Evolutionary conservation across 1,140 invertebrate species (phyloP).

Genomic region (Lepidotrigona ventralis): DNA sequence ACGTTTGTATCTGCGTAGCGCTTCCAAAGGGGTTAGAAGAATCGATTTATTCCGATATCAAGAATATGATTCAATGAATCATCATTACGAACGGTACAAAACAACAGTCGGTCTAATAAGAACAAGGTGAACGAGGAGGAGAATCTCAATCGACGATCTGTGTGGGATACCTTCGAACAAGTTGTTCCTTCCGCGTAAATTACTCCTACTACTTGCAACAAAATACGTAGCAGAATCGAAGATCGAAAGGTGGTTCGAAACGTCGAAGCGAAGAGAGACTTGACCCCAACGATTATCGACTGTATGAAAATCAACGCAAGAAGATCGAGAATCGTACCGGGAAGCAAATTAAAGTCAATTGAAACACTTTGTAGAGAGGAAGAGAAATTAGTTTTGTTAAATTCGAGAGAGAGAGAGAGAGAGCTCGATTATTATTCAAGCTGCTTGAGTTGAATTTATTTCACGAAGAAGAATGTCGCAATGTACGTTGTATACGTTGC

Average conservation of each 20-base stretch:
- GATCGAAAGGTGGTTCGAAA: not conserved
- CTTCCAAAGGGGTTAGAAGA: constrained; percentile 18
- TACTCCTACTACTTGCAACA: not conserved
- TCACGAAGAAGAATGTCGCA: not conserved
- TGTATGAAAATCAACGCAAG: too few species aligned
- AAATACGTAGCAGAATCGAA: not conserved
- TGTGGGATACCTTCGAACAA: not conserved
- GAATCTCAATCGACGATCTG: not conserved
- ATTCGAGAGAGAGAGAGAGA: not conserved
- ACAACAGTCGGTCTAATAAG: constrained; percentile 34
- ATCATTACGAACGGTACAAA: constrained; percentile 15
- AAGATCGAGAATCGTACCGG: too few species aligned
- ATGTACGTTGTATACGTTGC: too few species aligned
- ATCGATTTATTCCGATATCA: constrained; percentile 16
- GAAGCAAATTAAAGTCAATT: too few species aligned
- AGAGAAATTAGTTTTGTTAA: too few species aligned
- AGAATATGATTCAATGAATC: constrained; percentile 17
- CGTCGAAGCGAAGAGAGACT: too few species aligned
- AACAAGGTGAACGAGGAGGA: constrained; percentile 30
- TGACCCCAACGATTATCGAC: too few species aligned
- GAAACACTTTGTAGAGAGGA: too few species aligned
- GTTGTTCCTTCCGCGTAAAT: not conserved
- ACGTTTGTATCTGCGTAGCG: constrained; percentile 1
- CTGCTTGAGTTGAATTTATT: not conserved
- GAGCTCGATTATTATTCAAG: not conserved